Conservation (phyloP, 1,140 invertebrate species). For the Oryzaephilus surinamensis region DNA sequence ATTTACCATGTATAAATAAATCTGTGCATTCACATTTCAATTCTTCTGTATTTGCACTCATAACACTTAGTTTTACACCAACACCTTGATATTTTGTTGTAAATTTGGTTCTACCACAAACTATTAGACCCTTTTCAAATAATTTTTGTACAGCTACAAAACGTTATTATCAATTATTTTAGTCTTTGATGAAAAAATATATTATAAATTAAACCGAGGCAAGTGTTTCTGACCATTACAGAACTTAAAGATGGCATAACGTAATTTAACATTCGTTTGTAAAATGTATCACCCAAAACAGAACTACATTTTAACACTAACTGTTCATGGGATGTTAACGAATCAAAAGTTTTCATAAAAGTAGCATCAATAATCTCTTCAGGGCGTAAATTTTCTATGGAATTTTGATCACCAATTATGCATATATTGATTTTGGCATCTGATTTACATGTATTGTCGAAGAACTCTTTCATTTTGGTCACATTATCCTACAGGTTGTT, state of each 20-base stretch:
- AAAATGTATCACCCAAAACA: slow-evolving; percentile 46
- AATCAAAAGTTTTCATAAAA: slow-evolving; percentile 48
- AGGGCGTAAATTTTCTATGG: slow-evolving; percentile 28
- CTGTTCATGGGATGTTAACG: slow-evolving; percentile 47
- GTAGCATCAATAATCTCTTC: slow-evolving; percentile 39
- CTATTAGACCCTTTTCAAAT: slow-evolving; percentile 47
- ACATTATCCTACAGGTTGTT: slow-evolving; percentile 16
- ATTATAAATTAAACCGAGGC: too few relatives aligned
- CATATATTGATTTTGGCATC: slow-evolving; percentile 23
- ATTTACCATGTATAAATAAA: too few relatives aligned
- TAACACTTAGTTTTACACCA: too few relatives aligned
- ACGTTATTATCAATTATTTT: background rate
- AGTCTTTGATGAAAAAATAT: background rate
- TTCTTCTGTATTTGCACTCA: too few relatives aligned
- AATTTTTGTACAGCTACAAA: slow-evolving; percentile 43
- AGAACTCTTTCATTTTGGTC: too few relatives aligned
- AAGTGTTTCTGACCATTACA: too few relatives aligned
- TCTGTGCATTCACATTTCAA: slow-evolving; percentile 29
- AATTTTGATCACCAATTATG: slow-evolving; percentile 22
- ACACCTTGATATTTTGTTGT: too few relatives aligned
- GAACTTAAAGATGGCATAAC: slow-evolving; percentile 40
- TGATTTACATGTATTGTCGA: background rate
- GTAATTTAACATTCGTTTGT: slow-evolving; percentile 43
- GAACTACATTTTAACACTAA: slow-evolving; percentile 48
- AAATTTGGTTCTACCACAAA: too few relatives aligned